These are phyloP conservation scores for Cirrhinus mrigala DNA, from an alignment of 2,797 vertebrate species.

Conservation along the genomic window DNA sequence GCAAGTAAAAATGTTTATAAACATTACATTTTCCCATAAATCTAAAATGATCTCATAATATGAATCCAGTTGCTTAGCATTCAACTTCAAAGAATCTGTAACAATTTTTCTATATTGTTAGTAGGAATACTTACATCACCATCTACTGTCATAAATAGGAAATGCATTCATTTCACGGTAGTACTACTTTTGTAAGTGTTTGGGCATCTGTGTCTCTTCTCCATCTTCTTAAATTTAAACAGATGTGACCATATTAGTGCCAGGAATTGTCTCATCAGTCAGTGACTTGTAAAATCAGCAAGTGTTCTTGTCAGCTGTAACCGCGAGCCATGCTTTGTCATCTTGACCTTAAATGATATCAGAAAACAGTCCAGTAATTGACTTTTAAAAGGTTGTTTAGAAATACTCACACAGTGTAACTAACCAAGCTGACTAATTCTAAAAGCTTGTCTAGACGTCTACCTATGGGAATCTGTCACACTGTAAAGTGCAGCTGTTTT, in stretches of 20 bases:
- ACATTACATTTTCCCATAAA: background rate
- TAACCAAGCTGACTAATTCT: constrained; percentile 34
- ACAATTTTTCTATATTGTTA: background rate
- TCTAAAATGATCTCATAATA: background rate
- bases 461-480: constrained; percentile 21
- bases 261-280: constrained; percentile 4
- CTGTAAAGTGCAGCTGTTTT: constrained; percentile 51
- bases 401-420: constrained; percentile 26
- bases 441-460: constrained; percentile 53
- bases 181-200: constrained; percentile 5
- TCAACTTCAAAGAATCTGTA: background rate
- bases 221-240: background rate
- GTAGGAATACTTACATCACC: background rate
- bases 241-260: constrained; percentile 8
- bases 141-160: background rate
- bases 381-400: constrained; percentile 4
- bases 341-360: constrained; percentile 2
- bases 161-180: background rate
- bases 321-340: background rate
- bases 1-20: background rate
- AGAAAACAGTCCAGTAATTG: background rate
- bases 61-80: background rate
- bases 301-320: constrained; percentile 10
- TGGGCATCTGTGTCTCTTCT: background rate
- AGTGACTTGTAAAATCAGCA: constrained; percentile 20